Evolutionary conservation across 2,113 vertebrate species (phyloP).

Genomic region (Calidris pygmaea): DNA sequence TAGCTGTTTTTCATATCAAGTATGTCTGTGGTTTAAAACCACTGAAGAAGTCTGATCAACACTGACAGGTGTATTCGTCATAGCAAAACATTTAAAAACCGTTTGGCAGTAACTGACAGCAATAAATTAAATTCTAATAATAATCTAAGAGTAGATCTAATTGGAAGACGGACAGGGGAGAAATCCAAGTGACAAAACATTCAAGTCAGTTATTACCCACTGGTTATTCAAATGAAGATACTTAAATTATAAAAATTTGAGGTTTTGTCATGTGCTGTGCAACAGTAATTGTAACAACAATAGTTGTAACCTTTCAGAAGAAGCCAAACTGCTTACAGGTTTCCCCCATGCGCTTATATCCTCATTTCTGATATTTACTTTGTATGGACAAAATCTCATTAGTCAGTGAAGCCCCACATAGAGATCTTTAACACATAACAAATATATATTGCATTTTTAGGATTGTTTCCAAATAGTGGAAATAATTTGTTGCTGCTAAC

Average conservation of each 20-base stretch:
- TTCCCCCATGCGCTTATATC: background rate
- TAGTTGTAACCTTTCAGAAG: background rate
- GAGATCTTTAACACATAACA: background rate
- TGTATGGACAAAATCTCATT: background rate
- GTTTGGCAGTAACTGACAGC: constrained; percentile 14
- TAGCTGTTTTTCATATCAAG: constrained; percentile 34
- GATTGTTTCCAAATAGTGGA: background rate
- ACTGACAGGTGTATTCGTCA: background rate
- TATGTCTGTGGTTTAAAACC: constrained; percentile 44
- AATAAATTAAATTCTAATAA: background rate
- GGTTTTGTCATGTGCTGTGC: background rate
- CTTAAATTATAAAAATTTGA: background rate
- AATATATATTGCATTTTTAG: background rate
- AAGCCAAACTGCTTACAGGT: background rate
- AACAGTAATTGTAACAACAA: background rate
- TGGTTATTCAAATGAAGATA: background rate
- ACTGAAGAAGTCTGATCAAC: constrained; percentile 9
- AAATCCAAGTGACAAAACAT: background rate
- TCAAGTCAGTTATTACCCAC: background rate
- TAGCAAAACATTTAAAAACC: constrained; percentile 7
- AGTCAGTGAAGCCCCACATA: background rate
- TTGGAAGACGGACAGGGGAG: background rate
- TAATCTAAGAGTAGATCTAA: background rate
- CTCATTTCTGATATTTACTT: background rate
- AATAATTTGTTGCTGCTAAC: background rate